Evolutionary conservation across 2,113 vertebrate genomes (phyloP), one percentile per base, ranked within the genome.

Genomic region (human): DNA sequence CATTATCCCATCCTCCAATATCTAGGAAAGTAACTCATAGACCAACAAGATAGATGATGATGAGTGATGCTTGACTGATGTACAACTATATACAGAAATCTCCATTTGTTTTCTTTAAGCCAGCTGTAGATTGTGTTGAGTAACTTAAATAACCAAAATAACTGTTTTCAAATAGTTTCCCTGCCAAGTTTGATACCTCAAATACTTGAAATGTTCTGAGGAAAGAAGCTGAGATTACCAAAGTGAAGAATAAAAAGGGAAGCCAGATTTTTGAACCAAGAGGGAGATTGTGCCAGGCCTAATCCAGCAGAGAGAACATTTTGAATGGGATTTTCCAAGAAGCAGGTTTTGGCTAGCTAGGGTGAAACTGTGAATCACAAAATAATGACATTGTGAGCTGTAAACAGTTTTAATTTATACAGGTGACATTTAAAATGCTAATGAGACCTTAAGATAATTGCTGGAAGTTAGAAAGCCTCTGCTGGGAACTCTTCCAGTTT

Each of bases 381-480:
- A 96, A 87, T 50, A 95, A 97, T 94, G 98, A 22, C 98, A 97
- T 35, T 30, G 97, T 35, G 72, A 97, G 97, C 96, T 72, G 98
- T 98, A 98, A 99, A 99, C 98, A 99, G 95, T 96, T 97, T 73
- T 98, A 98, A 99, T 99, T 99, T 99, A 99, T 99, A 98, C 98
- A 99, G 97, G 98, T 99, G 98, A 98, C 99, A 99, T 99, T 99
- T 98, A 98, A 98, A 99, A 99, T 99, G 99, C 98, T 98, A 99
- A 99, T 98, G 97, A 99, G 98, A 99, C 98, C 99, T 99, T 98
- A 98, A 97, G 98, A 98, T 99, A 98, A 99, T 98, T 98, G 98
- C 98, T 98, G 97, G 97, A 90, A 98, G 95, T 98, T 96, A 98
- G 98, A 97, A 93, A 98, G 96, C 94, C 97, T 98, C 94, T 98